A percentile compares a stretch with the other conserved stretches of the same genome.
Evolutionary conservation across 2,888 invertebrate species (phyloP).

Genomic region (Diplolepis rosae): DNA sequence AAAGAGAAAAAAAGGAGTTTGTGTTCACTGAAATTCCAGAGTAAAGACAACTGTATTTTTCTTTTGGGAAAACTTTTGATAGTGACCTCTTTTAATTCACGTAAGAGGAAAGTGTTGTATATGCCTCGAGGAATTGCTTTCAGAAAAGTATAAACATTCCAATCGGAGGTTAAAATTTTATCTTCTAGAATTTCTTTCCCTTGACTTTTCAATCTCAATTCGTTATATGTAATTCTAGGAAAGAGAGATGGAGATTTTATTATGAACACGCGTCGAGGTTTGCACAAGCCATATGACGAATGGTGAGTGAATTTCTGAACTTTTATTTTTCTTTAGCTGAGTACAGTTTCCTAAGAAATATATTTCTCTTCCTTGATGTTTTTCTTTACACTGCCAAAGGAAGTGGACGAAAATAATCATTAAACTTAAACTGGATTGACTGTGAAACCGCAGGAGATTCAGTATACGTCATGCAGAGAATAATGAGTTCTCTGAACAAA

Average conservation of each 20-base stretch:
- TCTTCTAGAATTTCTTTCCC: background rate
- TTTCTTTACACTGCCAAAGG: conserved; percentile 20
- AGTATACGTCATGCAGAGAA: conserved; percentile 15
- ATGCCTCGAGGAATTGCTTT: conserved; percentile 4
- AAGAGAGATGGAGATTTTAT: background rate
- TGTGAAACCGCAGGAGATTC: conserved; percentile 4
- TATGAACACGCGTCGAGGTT: background rate
- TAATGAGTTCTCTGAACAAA: conserved; percentile 27
- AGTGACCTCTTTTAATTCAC: conserved; percentile 56
- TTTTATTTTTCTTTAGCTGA: background rate
- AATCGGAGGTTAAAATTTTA: conserved; percentile 52
- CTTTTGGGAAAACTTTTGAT: conserved; percentile 55
- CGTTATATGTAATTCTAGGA: background rate
- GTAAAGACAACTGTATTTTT: conserved; percentile 55
- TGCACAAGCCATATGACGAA: background rate
- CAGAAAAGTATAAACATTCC: conserved; percentile 53
- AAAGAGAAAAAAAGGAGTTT: conserved; percentile 39
- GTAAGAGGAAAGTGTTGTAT: conserved; percentile 59
- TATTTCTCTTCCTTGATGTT: background rate
- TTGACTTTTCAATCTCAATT: background rate
- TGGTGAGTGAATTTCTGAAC: background rate
- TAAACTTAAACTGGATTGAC: conserved; percentile 12
- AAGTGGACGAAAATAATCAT: conserved; percentile 9
- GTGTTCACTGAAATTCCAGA: conserved; percentile 52
- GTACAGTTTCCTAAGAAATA: background rate